Conservation (phyloP, 2,888 invertebrate species). For the Troides aeacus region DNA sequence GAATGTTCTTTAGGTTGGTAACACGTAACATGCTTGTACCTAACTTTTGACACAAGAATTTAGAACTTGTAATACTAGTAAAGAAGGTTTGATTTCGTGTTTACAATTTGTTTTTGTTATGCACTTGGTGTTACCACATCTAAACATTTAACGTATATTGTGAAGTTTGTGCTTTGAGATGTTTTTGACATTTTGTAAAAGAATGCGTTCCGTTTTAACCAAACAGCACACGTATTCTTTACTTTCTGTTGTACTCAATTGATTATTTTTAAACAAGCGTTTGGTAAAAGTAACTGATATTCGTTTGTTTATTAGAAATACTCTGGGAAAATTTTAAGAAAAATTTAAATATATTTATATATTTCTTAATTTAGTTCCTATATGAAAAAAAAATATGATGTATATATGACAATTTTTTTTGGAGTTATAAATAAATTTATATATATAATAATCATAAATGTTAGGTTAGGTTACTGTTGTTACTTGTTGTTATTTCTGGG, state of each 20-base stretch:
- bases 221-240: not conserved
- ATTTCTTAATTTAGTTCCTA: too few relatives aligned
- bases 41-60: conserved; percentile 6
- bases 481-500: too few relatives aligned
- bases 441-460: too few relatives aligned
- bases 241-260: not conserved
- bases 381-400: too few relatives aligned
- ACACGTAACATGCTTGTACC: not conserved
- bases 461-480: too few relatives aligned
- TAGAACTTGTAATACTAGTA: not conserved
- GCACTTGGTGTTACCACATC: conserved; percentile 33
- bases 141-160: conserved; percentile 34
- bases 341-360: too few relatives aligned
- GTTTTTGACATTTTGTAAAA: conserved; percentile 43
- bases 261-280: not conserved
- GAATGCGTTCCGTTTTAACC: conserved; percentile 31
- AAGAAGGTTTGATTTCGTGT: conserved; percentile 20
- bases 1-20: conserved; percentile 23
- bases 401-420: too few relatives aligned
- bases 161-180: conserved; percentile 40
- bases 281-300: too few relatives aligned
- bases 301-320: too few relatives aligned
- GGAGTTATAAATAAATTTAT: too few relatives aligned
- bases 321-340: too few relatives aligned
- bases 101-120: conserved; percentile 20